Conservation (phyloP, 2,797 vertebrate genomes). For the Fratercula arctica region DNA sequence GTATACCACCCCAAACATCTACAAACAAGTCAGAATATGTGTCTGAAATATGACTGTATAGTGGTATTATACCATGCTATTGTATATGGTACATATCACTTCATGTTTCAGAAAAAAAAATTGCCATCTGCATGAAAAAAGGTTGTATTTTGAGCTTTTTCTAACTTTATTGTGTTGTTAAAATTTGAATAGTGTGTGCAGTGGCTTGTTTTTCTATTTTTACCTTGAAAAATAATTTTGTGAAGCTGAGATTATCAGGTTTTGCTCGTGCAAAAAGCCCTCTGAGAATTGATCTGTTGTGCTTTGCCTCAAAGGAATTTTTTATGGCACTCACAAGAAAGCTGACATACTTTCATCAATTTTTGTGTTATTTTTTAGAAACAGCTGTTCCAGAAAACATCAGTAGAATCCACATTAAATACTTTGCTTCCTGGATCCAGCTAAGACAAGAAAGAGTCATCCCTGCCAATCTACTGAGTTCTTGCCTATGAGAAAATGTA, state of each 20-base stretch:
- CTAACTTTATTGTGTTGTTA: not conserved
- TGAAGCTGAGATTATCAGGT: not conserved
- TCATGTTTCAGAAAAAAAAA: not conserved
- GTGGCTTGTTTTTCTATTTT: not conserved
- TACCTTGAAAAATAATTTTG: not conserved
- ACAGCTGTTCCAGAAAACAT: slow-evolving; percentile 42
- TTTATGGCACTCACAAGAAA: slow-evolving; percentile 29
- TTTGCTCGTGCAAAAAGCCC: not conserved
- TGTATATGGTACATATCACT: not conserved
- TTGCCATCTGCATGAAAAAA: not conserved
- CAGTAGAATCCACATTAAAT: slow-evolving; percentile 24
- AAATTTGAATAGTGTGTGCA: not conserved
- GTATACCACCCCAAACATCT: not conserved
- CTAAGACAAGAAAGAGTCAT: not conserved
- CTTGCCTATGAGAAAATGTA: not conserved
- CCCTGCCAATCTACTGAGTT: not conserved
- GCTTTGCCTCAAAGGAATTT: slow-evolving; percentile 23
- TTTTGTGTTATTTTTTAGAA: slow-evolving; percentile 27
- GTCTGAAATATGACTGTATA: not conserved
- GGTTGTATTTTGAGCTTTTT: not conserved
- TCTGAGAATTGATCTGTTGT: not conserved
- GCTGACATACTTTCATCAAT: slow-evolving; percentile 34
- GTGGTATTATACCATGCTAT: not conserved
- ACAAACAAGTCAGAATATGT: not conserved
- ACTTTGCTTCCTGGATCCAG: slow-evolving; percentile 3